phyloP scores from a whole-genome alignment of 1,140 invertebrate species.

The Eubasilissa regina region DNA sequence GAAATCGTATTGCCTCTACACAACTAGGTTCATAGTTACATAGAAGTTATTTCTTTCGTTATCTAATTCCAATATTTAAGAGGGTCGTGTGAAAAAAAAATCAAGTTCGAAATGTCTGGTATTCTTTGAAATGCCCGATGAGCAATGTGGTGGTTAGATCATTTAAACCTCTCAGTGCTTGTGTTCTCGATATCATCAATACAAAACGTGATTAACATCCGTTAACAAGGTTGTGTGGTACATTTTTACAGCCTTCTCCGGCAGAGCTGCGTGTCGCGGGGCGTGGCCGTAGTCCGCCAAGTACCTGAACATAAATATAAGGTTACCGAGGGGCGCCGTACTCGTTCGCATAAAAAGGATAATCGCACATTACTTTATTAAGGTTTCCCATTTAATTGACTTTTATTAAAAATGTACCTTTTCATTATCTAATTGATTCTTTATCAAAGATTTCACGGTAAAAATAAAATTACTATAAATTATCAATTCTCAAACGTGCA shows the following conservation, averaged over 20 bases:
- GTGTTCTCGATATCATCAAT: constrained; percentile 31
- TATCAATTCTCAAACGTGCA: too few species aligned
- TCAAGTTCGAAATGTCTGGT: too few species aligned
- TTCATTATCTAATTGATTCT: too few species aligned
- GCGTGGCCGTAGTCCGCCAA: background rate
- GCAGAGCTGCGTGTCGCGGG: constrained; percentile 7
- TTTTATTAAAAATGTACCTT: too few species aligned
- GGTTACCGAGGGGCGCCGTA: constrained; percentile 24
- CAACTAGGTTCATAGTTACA: too few species aligned
- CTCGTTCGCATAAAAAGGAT: constrained; percentile 10
- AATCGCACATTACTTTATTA: constrained; percentile 31
- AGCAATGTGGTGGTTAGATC: background rate
- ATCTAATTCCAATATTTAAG: too few species aligned
- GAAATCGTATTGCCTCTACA: too few species aligned
- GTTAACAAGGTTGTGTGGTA: constrained; percentile 26
- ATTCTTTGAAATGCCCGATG: background rate
- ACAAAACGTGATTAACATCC: constrained; percentile 30
- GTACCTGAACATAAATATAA: constrained; percentile 31
- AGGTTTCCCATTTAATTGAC: background rate
- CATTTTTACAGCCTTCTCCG: background rate
- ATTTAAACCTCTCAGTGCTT: background rate
- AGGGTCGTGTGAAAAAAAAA: too few species aligned
- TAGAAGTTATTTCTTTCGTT: too few species aligned
- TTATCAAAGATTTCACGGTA: too few species aligned
- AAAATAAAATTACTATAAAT: too few species aligned